Conservation (phyloP, 2,113 vertebrate genomes). For the Poeciliopsis occidentalis region DNA sequence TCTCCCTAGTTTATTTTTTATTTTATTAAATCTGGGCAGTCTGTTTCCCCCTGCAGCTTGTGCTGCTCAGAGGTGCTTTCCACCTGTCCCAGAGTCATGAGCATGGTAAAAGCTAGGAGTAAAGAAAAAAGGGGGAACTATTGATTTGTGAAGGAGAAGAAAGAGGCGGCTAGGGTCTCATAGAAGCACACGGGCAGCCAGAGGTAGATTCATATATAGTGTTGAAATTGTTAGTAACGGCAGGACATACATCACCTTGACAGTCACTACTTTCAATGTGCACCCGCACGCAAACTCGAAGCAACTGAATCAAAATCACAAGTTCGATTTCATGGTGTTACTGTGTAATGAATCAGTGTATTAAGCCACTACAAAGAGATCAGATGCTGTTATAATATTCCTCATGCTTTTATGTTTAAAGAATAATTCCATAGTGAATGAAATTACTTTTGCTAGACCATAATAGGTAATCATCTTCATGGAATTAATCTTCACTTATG, state of each 20-base stretch:
- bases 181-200: slow-evolving; percentile 24
- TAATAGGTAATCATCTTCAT: neutral
- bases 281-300: neutral
- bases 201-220: slow-evolving; percentile 29
- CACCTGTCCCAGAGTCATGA: neutral
- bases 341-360: neutral
- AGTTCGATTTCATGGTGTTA: neutral
- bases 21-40: neutral
- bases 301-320: slow-evolving; percentile 14
- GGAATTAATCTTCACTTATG: neutral
- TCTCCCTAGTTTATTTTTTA: neutral
- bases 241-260: slow-evolving; percentile 58
- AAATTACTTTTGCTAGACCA: neutral
- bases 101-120: slow-evolving; percentile 9
- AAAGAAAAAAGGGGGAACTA: slow-evolving; percentile 19
- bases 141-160: slow-evolving; percentile 13
- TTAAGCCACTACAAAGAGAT: neutral
- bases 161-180: slow-evolving; percentile 8
- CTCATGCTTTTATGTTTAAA: slow-evolving; percentile 5
- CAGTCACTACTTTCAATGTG: slow-evolving; percentile 13
- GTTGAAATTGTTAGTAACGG: slow-evolving; percentile 49
- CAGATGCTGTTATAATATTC: neutral
- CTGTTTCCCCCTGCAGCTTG: neutral
- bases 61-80: neutral
- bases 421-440: neutral